A percentile compares a stretch with the other conserved stretches of the same genome.
Evolutionary conservation across 2,888 invertebrate species (phyloP).

Genomic region (Torymus tubicola): DNA sequence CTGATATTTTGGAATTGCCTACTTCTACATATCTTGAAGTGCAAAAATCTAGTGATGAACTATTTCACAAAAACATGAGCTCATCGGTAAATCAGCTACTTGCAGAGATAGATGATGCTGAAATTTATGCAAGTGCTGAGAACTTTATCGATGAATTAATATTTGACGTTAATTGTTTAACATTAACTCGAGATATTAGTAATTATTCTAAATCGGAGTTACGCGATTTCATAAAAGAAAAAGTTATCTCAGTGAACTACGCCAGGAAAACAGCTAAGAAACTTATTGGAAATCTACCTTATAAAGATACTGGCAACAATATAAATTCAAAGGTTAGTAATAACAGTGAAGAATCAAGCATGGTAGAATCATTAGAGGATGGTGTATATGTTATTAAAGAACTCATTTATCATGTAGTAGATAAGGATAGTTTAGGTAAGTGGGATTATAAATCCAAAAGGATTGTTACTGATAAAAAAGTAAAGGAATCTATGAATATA

Average conservation of each 20-base stretch:
- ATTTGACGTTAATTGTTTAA: constrained; percentile 59
- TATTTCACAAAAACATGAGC: constrained; percentile 68
- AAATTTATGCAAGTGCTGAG: constrained; percentile 60
- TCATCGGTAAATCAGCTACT: constrained; percentile 70
- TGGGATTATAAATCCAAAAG: constrained; percentile 43
- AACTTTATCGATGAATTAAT: constrained; percentile 67
- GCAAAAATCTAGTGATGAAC: constrained; percentile 64
- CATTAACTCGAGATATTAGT: constrained; percentile 45
- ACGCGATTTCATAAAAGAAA: constrained; percentile 48
- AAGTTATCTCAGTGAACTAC: constrained; percentile 56
- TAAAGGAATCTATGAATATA: constrained; percentile 63
- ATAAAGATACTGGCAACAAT: constrained; percentile 43
- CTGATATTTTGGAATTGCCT: constrained; percentile 68
- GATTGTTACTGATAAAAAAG: constrained; percentile 57
- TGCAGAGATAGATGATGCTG: constrained; percentile 66
- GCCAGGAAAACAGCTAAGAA: constrained; percentile 54
- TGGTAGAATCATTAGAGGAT: constrained; percentile 42
- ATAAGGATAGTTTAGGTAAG: constrained; percentile 55
- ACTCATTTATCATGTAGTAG: constrained; percentile 68
- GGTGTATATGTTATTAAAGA: constrained; percentile 65
- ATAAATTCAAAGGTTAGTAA: constrained; percentile 47
- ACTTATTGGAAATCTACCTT: constrained; percentile 56
- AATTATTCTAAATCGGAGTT: constrained; percentile 46
- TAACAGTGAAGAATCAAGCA: constrained; percentile 35
- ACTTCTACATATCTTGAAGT: constrained; percentile 63